These are phyloP conservation scores for Crioceris asparagi DNA, from an alignment of 2,888 invertebrate species.

Conservation along the genomic window DNA sequence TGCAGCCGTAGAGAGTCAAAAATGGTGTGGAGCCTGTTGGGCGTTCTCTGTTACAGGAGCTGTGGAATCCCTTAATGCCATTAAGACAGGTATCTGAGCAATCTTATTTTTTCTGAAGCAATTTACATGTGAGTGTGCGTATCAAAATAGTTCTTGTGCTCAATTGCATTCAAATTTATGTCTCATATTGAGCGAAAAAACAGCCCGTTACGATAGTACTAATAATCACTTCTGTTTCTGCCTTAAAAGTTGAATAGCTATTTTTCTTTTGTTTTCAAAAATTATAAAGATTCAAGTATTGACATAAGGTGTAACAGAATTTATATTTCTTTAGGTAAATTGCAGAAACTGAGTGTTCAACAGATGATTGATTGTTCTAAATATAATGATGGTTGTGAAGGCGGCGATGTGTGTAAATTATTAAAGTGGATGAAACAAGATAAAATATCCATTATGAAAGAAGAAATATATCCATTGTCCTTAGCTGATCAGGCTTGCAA, in stretches of 20 bases:
- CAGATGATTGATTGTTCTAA: conserved; percentile 75
- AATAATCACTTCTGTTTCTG: too few species aligned
- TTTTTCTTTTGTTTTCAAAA: too few species aligned
- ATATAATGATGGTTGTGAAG: conserved; percentile 63
- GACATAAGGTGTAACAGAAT: too few species aligned
- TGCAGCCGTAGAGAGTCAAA: conserved; percentile 59
- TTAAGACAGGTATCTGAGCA: conserved; percentile 43
- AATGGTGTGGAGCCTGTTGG: conserved; percentile 77
- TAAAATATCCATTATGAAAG: conserved; percentile 45
- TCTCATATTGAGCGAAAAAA: too few species aligned
- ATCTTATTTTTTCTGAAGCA: background rate
- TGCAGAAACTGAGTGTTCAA: conserved; percentile 60
- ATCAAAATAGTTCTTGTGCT: background rate
- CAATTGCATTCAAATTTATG: too few species aligned
- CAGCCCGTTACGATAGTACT: too few species aligned
- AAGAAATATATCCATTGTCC: conserved; percentile 52
- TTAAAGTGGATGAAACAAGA: conserved; percentile 57
- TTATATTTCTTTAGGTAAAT: conserved; percentile 17
- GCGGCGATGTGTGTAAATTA: conserved; percentile 72
- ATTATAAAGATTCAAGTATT: too few species aligned
- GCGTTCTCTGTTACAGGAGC: conserved; percentile 69
- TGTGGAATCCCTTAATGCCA: conserved; percentile 66
- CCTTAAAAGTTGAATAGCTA: conserved; percentile 11
- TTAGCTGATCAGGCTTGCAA: conserved; percentile 42
- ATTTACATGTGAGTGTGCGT: background rate